These are phyloP conservation scores for Microcaecilia unicolor DNA, from an alignment of 2,797 vertebrate species.

Conservation along the genomic window DNA sequence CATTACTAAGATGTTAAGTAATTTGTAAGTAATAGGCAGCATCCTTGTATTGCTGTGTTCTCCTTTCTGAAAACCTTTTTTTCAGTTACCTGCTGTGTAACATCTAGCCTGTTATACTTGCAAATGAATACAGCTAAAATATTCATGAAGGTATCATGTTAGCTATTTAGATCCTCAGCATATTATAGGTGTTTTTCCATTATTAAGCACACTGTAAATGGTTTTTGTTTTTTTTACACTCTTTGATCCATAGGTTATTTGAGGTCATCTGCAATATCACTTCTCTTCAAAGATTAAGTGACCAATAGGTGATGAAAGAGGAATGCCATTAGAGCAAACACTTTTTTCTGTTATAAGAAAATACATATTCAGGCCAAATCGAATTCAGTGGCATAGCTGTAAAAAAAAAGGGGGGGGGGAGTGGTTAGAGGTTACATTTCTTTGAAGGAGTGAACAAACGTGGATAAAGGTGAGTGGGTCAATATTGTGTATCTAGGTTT, in stretches of 20 bases:
- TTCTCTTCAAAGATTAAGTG: not conserved
- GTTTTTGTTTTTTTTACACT: not conserved
- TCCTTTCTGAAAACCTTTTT: not conserved
- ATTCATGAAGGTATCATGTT: constrained; percentile 9
- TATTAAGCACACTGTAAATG: not conserved
- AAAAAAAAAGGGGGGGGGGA: too few relatives aligned
- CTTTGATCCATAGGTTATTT: not conserved
- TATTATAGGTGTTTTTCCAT: not conserved
- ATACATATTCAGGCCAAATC: too few relatives aligned
- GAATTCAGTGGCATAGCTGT: too few relatives aligned
- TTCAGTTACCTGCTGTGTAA: not conserved
- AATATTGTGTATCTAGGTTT: too few relatives aligned
- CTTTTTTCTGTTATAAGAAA: too few relatives aligned
- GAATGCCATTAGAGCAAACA: too few relatives aligned
- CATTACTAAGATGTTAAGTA: too few relatives aligned
- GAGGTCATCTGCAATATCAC: not conserved
- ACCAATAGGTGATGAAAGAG: too few relatives aligned
- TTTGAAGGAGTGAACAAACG: too few relatives aligned
- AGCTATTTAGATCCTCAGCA: not conserved
- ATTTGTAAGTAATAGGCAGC: too few relatives aligned
- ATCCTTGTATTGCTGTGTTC: not conserved
- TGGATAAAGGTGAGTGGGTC: too few relatives aligned
- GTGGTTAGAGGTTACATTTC: too few relatives aligned
- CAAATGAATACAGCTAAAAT: constrained; percentile 21
- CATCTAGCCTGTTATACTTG: constrained; percentile 1